These are phyloP conservation scores for mouse (Mus musculus) DNA, from an alignment of 2,113 vertebrate species.

Conservation along the genomic window GRCm39 chr6:144090001-144090500, in stretches of 20 bases:
- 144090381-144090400: not conserved
- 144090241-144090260: not conserved
- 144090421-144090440: not conserved
- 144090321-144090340: not conserved
- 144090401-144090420: not conserved
- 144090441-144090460: not conserved
- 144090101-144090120: rapidly evolving
- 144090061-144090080: not conserved
- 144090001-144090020: not conserved
- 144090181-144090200: not conserved
- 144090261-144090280: not conserved
- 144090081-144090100: not conserved
- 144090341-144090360: not conserved
- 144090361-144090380: not conserved
- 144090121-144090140: not conserved
- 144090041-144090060: too few relatives aligned
- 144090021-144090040: not conserved
- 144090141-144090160: not conserved
- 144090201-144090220: not conserved
- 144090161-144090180: not conserved
- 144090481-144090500: not conserved
- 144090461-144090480: not conserved
- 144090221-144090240: too few relatives aligned
- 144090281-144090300: not conserved
- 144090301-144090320: too few relatives aligned